Percentiles rank a stretch among this genome's conserved stretches.
phyloP scores from a whole-genome alignment of 2,797 vertebrate genomes.

The Esox lucius region DNA sequence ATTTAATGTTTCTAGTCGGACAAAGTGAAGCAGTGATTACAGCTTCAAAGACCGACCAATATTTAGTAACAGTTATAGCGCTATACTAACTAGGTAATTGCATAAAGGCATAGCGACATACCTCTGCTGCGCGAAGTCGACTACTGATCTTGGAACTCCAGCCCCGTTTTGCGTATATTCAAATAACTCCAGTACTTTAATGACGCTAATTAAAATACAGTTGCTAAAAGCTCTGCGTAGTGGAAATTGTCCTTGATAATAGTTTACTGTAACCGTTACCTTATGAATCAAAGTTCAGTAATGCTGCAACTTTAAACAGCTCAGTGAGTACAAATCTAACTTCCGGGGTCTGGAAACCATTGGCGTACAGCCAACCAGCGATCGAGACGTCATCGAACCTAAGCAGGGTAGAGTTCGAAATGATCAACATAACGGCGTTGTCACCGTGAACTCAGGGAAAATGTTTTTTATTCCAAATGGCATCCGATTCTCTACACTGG shows the following conservation, averaged over 20 bases:
- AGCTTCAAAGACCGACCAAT: no score
- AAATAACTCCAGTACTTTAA: background rate
- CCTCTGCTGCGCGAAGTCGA: background rate
- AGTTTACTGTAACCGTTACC: no score
- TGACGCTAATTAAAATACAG: background rate
- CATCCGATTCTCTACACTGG: background rate
- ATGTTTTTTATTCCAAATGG: background rate
- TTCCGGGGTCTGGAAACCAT: background rate
- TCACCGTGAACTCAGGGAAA: background rate
- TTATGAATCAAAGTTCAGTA: background rate
- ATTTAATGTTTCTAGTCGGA: no score
- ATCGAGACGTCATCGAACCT: background rate
- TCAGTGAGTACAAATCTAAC: background rate
- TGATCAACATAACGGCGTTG: background rate
- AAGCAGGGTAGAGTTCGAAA: background rate
- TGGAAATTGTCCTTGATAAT: no score
- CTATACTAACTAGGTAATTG: no score
- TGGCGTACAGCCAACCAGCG: conserved; percentile 4
- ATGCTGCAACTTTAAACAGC: background rate
- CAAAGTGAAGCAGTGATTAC: no score
- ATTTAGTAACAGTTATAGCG: no score
- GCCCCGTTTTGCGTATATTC: background rate
- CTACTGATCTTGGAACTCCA: background rate
- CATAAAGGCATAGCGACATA: background rate
- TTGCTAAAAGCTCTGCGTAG: background rate